Conservation (phyloP, 2,113 vertebrate species). For the Ascaphus truei region DNA sequence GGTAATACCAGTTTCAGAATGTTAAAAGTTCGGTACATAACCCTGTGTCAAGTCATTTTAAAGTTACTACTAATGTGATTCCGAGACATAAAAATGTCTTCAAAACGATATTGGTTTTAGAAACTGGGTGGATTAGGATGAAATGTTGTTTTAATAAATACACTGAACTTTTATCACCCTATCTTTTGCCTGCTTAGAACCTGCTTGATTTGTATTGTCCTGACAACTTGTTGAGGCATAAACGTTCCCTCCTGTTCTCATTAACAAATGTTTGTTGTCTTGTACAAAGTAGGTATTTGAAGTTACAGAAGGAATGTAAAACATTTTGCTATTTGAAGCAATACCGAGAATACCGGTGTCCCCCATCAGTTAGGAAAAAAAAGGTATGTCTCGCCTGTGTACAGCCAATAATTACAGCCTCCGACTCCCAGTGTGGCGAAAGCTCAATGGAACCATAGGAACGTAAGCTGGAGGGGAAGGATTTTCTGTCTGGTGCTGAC, state of each 20-base stretch:
- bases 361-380: too few species aligned
- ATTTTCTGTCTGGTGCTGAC: too few species aligned
- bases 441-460: too few species aligned
- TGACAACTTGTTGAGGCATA: constrained; percentile 14
- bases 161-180: neutral
- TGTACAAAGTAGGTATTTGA: neutral
- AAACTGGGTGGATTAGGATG: neutral
- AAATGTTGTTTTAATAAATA: constrained; percentile 27
- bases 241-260: constrained; percentile 24
- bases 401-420: too few species aligned
- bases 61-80: neutral
- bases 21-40: neutral
- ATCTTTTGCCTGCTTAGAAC: neutral
- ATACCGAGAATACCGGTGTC: too few species aligned
- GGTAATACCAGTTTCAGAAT: constrained; percentile 1
- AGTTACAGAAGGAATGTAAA: neutral
- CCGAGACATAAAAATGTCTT: constrained; percentile 7
- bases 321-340: too few species aligned
- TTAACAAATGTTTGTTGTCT: neutral
- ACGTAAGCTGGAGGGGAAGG: neutral
- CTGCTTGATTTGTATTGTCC: neutral
- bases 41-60: neutral
- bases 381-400: too few species aligned
- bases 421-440: too few species aligned
- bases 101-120: neutral